These are phyloP conservation scores for Sinocyclocheilus anophthalmus DNA, from an alignment of 2,113 vertebrate genomes.

Conservation along the genomic window DNA sequence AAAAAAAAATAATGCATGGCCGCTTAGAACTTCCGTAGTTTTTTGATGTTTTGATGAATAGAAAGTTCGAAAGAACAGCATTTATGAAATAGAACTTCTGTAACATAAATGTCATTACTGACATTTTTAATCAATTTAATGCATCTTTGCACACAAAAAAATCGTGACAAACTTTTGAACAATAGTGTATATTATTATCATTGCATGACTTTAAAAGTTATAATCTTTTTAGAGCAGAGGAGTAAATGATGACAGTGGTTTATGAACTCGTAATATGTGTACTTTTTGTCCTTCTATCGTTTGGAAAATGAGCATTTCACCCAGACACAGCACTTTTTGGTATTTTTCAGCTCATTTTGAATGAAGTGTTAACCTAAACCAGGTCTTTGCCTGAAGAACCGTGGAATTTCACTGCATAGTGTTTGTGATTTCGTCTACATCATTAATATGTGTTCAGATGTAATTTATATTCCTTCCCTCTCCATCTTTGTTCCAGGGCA, in stretches of 20 bases:
- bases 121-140: not conserved
- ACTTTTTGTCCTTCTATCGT: not conserved
- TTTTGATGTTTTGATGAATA: too few species aligned
- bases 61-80: too few species aligned
- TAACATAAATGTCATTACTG: too few species aligned
- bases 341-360: not conserved
- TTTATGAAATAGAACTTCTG: too few species aligned
- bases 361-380: not conserved
- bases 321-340: not conserved
- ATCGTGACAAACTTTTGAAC: not conserved
- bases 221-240: not conserved
- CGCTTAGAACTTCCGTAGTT: too few species aligned
- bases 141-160: not conserved
- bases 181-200: not conserved
- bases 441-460: not conserved
- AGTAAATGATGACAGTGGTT: not conserved
- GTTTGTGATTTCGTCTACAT: not conserved
- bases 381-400: too few species aligned
- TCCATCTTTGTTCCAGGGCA: slow-evolving; percentile 79
- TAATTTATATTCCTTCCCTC: not conserved
- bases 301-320: not conserved
- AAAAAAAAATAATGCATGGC: too few species aligned
- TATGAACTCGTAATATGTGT: not conserved
- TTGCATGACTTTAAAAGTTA: too few species aligned
- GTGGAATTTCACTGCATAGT: not conserved